These are phyloP conservation scores for Wiebesia pumilae DNA, from an alignment of 1,140 invertebrate species.

Conservation along the genomic window DNA sequence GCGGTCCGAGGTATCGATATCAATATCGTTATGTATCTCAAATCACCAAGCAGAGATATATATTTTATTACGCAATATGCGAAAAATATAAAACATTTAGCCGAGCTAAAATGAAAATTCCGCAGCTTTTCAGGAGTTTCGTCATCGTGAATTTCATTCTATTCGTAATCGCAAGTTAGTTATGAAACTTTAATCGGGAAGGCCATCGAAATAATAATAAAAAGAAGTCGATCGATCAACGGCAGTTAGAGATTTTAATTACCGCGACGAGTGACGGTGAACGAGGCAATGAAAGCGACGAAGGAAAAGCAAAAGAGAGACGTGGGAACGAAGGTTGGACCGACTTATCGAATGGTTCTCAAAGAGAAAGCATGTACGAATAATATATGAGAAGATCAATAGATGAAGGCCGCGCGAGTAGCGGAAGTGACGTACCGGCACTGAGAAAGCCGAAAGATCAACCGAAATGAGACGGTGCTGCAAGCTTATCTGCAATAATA, in stretches of 20 bases:
- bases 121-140: neutral
- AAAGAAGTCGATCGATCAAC: neutral
- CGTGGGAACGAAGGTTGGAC: neutral
- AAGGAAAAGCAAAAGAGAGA: neutral
- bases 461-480: neutral
- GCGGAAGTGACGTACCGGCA: neutral
- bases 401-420: neutral
- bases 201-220: conserved; percentile 2
- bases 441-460: neutral
- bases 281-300: conserved; percentile 6
- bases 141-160: neutral
- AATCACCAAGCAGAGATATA: neutral
- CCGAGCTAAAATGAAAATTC: neutral
- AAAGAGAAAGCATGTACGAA: neutral
- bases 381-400: conserved; percentile 41
- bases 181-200: neutral
- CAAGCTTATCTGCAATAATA: neutral
- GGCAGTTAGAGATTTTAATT: conserved; percentile 1
- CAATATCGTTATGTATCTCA: neutral
- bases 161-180: neutral
- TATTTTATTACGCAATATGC: neutral
- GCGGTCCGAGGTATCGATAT: neutral
- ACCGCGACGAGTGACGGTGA: neutral
- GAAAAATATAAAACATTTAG: neutral
- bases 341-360: neutral